phyloP scores from a whole-genome alignment of 2,888 invertebrate species.

The Rambutsinella grinnellia region DNA sequence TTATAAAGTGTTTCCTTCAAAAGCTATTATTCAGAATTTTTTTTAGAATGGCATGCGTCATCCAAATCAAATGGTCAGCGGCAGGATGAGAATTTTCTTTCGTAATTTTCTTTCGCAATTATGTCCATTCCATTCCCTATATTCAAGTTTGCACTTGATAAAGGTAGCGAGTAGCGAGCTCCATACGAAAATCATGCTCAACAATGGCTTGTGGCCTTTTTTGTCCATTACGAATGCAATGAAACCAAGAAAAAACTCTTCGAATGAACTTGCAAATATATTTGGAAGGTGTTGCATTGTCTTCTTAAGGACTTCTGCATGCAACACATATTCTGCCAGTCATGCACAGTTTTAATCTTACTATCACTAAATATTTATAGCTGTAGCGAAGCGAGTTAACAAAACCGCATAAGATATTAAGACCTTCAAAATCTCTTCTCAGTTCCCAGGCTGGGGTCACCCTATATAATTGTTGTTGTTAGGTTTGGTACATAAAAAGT shows the following conservation, averaged over 20 bases:
- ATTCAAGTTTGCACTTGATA: no score
- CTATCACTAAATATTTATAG: no score
- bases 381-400: not conserved
- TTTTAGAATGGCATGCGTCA: no score
- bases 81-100: not conserved
- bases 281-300: not conserved
- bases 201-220: not conserved
- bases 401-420: not conserved
- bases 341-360: not conserved
- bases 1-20: no score
- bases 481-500: no score
- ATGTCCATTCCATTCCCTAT: no score
- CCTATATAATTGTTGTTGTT: not conserved
- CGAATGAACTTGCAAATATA: not conserved
- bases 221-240: not conserved
- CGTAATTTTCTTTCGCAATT: not conserved
- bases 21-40: no score
- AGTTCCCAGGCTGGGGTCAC: constrained; percentile 22
- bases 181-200: not conserved
- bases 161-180: no score
- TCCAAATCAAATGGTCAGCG: no score
- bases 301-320: not conserved
- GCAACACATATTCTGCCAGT: not conserved
- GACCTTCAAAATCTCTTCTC: constrained; percentile 29
- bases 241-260: not conserved